Conservation (phyloP, 1,140 invertebrate species). For the Cheumatopsyche charites region DNA sequence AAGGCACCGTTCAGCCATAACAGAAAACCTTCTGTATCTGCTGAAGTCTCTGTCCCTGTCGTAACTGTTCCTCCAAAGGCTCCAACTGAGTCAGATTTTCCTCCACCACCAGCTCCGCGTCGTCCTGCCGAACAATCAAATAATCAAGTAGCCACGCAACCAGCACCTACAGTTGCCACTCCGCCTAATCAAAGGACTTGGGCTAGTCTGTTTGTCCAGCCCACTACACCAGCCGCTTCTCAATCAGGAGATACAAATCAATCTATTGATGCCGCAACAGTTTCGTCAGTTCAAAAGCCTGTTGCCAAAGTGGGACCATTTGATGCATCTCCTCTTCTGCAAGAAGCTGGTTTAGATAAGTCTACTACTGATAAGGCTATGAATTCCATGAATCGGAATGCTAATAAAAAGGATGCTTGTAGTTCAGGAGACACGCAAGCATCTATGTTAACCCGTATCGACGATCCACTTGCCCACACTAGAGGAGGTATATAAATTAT, state of each 20-base stretch:
- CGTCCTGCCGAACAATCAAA: conserved; percentile 51
- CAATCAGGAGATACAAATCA: conserved; percentile 25
- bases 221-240: conserved; percentile 49
- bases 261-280: conserved; percentile 28
- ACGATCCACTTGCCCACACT: conserved; percentile 67
- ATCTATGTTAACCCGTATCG: conserved; percentile 53
- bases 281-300: conserved; percentile 55
- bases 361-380: conserved; percentile 56
- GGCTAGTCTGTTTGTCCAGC: conserved; percentile 57
- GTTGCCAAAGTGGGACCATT: conserved; percentile 65
- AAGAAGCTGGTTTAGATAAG: conserved; percentile 52
- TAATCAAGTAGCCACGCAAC: conserved; percentile 36
- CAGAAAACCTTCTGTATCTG: conserved; percentile 51
- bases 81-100: conserved; percentile 60
- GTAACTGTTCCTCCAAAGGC: conserved; percentile 57
- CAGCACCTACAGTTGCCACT: conserved; percentile 52
- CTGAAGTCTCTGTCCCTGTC: conserved; percentile 53
- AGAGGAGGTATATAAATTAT: conserved; percentile 66
- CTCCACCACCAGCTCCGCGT: conserved; percentile 58
- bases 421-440: conserved; percentile 49
- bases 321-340: conserved; percentile 57
- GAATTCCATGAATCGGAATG: conserved; percentile 16
- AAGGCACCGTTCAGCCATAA: conserved; percentile 59
- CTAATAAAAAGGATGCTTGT: conserved; percentile 48
- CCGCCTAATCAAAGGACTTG: conserved; percentile 57